These are phyloP conservation scores for Myrmecobius fasciatus DNA, from an alignment of 2,113 vertebrate species.

Conservation along the genomic window DNA sequence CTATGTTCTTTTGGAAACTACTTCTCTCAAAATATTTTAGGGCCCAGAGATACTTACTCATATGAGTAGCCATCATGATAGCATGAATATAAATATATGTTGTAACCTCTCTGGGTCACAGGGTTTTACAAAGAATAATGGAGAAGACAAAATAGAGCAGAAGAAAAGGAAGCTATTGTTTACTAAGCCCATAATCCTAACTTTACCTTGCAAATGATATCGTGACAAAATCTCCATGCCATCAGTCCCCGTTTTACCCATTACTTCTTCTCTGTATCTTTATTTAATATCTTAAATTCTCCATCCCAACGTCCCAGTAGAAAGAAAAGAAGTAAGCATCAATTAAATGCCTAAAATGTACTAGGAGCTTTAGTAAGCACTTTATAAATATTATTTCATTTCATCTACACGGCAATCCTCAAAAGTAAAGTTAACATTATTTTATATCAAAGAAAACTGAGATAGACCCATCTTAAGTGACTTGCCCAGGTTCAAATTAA, in stretches of 20 bases:
- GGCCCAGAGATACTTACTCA: neutral
- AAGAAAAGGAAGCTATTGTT: neutral
- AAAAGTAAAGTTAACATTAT: neutral
- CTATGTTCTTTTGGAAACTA: neutral
- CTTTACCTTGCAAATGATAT: neutral
- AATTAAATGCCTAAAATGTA: neutral
- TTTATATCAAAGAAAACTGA: neutral
- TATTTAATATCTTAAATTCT: neutral
- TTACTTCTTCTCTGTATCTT: neutral
- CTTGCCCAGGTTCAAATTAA: neutral
- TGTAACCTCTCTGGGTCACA: neutral
- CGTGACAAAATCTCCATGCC: neutral
- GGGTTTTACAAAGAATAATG: neutral
- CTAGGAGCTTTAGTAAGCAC: neutral
- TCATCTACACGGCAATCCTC: neutral
- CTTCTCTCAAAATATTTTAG: neutral
- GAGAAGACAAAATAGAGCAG: neutral
- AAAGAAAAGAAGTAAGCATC: neutral
- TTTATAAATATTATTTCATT: neutral
- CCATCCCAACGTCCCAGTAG: neutral
- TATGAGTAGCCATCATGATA: neutral
- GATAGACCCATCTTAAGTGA: neutral
- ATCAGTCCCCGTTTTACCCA: neutral
- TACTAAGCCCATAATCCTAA: neutral
- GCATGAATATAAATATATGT: neutral